phyloP scores from a whole-genome alignment of 2,888 invertebrate genomes.

The Epistrophe eligans region DNA sequence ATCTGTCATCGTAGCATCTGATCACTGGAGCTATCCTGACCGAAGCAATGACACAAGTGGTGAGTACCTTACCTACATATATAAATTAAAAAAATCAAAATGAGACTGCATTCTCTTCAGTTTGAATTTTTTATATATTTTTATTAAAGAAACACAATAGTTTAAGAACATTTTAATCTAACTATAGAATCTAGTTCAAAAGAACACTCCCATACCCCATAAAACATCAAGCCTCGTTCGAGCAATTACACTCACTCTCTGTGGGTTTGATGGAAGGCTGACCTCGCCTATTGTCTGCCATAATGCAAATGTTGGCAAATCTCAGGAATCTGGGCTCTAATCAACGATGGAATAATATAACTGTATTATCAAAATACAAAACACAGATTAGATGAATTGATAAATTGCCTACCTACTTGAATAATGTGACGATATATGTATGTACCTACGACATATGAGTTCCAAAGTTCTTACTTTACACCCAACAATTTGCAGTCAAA shows the following conservation, averaged over 20 bases:
- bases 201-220: slow-evolving; percentile 34
- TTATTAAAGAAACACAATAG: not conserved
- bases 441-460: not conserved
- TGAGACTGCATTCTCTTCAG: slow-evolving; percentile 64
- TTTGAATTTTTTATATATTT: slow-evolving; percentile 18
- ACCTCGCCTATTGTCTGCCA: slow-evolving; percentile 44
- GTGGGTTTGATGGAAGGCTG: slow-evolving; percentile 21
- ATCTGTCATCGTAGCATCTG: slow-evolving; percentile 50
- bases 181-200: slow-evolving; percentile 19
- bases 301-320: slow-evolving; percentile 47
- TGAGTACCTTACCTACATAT: slow-evolving; percentile 72
- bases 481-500: not conserved
- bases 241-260: slow-evolving; percentile 33
- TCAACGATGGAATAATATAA: slow-evolving; percentile 77
- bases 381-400: slow-evolving; percentile 79
- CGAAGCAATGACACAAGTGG: slow-evolving; percentile 80
- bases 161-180: not conserved
- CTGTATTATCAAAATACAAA: slow-evolving; percentile 78
- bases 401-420: slow-evolving; percentile 78
- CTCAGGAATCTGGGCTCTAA: slow-evolving; percentile 57
- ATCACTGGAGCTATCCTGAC: slow-evolving; percentile 81
- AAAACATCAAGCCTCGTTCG: slow-evolving; percentile 3
- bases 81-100: slow-evolving; percentile 71
- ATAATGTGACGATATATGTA: slow-evolving; percentile 31
- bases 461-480: not conserved